Evolutionary conservation across 2,888 invertebrate genomes (phyloP).

Genomic region (Carpatolechia fugitivella): DNA sequence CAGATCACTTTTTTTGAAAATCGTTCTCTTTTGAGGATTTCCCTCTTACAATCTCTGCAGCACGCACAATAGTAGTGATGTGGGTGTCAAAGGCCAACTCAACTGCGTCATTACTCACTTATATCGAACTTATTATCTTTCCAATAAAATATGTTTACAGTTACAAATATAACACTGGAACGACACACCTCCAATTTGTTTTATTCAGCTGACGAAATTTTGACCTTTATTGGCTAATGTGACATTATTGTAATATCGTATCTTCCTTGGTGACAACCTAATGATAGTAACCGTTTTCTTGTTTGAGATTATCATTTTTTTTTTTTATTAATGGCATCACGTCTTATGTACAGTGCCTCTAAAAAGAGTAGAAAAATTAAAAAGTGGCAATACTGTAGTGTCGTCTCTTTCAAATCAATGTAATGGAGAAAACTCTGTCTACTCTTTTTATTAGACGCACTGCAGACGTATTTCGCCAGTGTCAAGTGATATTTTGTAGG

Average conservation of each 20-base stretch:
- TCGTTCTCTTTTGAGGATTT: background rate
- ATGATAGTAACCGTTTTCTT: background rate
- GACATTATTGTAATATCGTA: background rate
- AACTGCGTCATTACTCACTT: slow-evolving; percentile 1
- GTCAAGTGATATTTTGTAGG: too few relatives aligned
- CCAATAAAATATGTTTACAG: slow-evolving; percentile 1
- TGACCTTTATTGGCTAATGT: background rate
- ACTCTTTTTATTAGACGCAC: too few relatives aligned
- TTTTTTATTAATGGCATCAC: too few relatives aligned
- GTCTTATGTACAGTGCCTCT: too few relatives aligned
- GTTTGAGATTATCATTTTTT: too few relatives aligned
- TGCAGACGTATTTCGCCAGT: too few relatives aligned
- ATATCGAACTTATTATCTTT: background rate
- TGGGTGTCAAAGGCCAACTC: background rate
- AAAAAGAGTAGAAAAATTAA: too few relatives aligned
- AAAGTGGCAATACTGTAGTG: too few relatives aligned
- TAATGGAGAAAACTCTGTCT: too few relatives aligned
- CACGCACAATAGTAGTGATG: background rate
- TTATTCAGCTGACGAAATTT: background rate
- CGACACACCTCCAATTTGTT: slow-evolving; percentile 11
- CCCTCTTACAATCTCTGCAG: background rate
- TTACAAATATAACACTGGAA: background rate
- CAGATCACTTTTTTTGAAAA: too few relatives aligned
- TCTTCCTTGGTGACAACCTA: background rate
- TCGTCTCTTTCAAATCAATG: too few relatives aligned